A percentile compares a stretch with the other conserved stretches of the same genome.
Evolutionary conservation across 2,888 invertebrate species (phyloP).

Genomic region (Charanyca ferruginea): DNA sequence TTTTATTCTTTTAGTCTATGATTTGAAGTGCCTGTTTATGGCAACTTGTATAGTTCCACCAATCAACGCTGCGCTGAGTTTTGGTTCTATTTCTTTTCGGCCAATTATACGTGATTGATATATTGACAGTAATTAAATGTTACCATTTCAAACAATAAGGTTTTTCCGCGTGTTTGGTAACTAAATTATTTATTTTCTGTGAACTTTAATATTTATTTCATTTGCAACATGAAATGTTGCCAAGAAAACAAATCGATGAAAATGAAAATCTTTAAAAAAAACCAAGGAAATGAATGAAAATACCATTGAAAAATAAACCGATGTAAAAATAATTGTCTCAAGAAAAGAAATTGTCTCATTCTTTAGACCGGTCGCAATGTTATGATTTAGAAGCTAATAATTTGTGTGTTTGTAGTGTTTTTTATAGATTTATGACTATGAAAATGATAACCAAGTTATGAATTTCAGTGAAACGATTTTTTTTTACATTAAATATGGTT

Average conservation of each 20-base stretch:
- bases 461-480: conserved; percentile 25
- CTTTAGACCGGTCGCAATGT: conserved; percentile 19
- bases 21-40: not conserved
- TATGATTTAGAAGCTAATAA: conserved; percentile 28
- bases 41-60: conserved; percentile 18
- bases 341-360: conserved; percentile 13
- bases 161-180: conserved; percentile 33
- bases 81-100: not conserved
- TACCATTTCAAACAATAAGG: conserved; percentile 42
- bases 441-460: conserved; percentile 38
- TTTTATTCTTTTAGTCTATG: not conserved
- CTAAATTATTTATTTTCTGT: conserved; percentile 36
- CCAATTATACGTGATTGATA: conserved; percentile 41
- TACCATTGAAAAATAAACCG: conserved; percentile 14
- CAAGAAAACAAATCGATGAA: conserved; percentile 41
- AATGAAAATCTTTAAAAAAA: conserved; percentile 55
- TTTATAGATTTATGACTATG: conserved; percentile 14
- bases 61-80: conserved; percentile 33
- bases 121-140: conserved; percentile 52
- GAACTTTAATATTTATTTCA: conserved; percentile 15
- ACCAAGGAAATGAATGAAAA: conserved; percentile 60
- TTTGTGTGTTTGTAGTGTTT: conserved; percentile 25
- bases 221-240: conserved; percentile 54
- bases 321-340: conserved; percentile 9
- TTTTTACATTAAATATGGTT: conserved; percentile 41